phyloP scores from a whole-genome alignment of 2,113 vertebrate species.

The Myotis yumanensis region DNA sequence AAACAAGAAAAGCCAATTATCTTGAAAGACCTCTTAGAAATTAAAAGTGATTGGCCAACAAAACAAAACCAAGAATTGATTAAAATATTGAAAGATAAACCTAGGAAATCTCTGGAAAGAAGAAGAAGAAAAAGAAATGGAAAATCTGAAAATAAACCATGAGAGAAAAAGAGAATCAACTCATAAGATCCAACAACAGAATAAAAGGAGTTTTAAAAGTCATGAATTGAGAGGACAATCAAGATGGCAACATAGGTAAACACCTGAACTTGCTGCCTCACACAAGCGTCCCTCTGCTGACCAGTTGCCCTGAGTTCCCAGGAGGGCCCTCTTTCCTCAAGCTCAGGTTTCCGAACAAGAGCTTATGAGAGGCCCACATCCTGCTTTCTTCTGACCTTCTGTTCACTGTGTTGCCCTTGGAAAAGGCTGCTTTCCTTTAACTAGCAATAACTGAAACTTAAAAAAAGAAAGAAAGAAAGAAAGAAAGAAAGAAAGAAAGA shows the following conservation, averaged over 20 bases:
- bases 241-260: no score
- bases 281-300: background rate
- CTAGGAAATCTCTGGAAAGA: background rate
- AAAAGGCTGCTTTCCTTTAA: conserved; percentile 68
- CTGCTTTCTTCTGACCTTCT: conserved; percentile 50
- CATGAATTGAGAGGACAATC: background rate
- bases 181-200: background rate
- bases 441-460: conserved; percentile 71
- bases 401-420: conserved; percentile 45
- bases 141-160: background rate
- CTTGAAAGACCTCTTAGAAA: background rate
- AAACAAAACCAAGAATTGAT: background rate
- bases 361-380: background rate
- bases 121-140: background rate
- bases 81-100: background rate
- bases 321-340: background rate
- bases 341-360: background rate
- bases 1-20: background rate
- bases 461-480: no score
- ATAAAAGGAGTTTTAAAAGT: background rate
- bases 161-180: background rate
- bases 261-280: no score
- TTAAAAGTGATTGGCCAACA: background rate
- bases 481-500: no score
- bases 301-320: background rate